phyloP scores from a whole-genome alignment of 2,888 invertebrate species.

The Polyommatus iphigenia region DNA sequence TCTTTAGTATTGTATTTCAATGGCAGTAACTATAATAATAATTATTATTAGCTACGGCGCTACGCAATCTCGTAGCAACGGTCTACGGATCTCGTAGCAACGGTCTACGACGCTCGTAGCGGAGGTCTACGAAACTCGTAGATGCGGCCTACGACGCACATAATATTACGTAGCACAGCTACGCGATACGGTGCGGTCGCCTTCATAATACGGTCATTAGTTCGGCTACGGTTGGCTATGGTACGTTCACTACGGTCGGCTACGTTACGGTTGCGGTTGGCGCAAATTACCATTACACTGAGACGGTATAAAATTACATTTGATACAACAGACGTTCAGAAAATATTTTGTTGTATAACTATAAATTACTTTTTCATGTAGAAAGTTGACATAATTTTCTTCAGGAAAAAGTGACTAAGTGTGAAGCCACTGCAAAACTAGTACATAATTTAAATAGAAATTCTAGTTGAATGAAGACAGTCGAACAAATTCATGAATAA shows the following conservation, averaged over 20 bases:
- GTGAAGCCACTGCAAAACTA: neutral
- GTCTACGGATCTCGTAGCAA: conserved; percentile 13
- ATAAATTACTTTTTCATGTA: no score
- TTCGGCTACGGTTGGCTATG: neutral
- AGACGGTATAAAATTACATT: neutral
- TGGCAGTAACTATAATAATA: no score
- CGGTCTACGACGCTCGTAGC: neutral
- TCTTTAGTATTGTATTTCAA: no score
- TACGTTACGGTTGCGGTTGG: neutral
- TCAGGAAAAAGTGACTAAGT: neutral
- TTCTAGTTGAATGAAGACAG: neutral
- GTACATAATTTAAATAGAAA: neutral
- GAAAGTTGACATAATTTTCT: no score
- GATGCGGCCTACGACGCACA: neutral
- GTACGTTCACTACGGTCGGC: neutral
- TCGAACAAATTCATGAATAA: conserved; percentile 12
- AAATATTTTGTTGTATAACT: no score
- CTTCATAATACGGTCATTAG: conserved; percentile 6
- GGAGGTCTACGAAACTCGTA: conserved; percentile 2
- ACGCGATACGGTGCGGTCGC: conserved; percentile 13
- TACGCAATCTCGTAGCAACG: conserved; percentile 17
- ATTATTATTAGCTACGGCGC: neutral
- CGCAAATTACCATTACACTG: neutral
- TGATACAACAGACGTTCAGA: neutral
- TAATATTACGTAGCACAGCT: conserved; percentile 2